phyloP scores from a whole-genome alignment of 1,140 invertebrate genomes.

The Ceratina japonica region DNA sequence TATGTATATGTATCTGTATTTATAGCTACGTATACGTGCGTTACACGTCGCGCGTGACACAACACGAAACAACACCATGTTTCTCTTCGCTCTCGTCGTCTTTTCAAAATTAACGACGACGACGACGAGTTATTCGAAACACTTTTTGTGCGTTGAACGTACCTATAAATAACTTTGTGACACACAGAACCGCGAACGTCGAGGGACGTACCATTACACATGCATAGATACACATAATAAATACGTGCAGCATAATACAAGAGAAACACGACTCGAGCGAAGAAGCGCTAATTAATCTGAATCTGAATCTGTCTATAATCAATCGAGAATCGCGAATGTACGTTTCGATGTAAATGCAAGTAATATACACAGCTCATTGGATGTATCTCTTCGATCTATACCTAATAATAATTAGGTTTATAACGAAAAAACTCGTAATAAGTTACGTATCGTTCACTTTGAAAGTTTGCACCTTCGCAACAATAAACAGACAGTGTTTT shows the following conservation, averaged over 20 bases:
- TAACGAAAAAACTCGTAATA: slow-evolving; percentile 19
- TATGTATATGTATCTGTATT: too few species aligned
- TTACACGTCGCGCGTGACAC: not conserved
- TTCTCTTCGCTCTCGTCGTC: not conserved
- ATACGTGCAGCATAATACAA: not conserved
- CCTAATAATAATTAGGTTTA: slow-evolving; percentile 29
- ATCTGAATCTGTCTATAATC: slow-evolving; percentile 13
- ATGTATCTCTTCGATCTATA: slow-evolving; percentile 20
- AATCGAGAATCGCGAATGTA: slow-evolving; percentile 40
- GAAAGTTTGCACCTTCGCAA: slow-evolving; percentile 17
- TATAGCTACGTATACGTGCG: slow-evolving; percentile 17
- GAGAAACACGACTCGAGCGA: slow-evolving; percentile 24
- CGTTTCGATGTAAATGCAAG: slow-evolving; percentile 42
- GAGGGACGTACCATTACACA: not conserved
- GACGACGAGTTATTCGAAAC: not conserved
- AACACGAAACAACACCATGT: not conserved
- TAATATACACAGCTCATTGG: slow-evolving; percentile 43
- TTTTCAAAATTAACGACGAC: not conserved
- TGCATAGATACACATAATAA: slow-evolving; percentile 25
- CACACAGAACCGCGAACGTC: not conserved
- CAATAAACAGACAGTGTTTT: slow-evolving; percentile 35
- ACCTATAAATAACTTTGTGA: not conserved
- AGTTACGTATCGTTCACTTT: slow-evolving; percentile 25
- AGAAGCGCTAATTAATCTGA: slow-evolving; percentile 34
- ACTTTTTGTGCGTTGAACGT: not conserved